These are phyloP conservation scores for Polyommatus iphigenia DNA, from an alignment of 2,888 invertebrate species.

Conservation along the genomic window DNA sequence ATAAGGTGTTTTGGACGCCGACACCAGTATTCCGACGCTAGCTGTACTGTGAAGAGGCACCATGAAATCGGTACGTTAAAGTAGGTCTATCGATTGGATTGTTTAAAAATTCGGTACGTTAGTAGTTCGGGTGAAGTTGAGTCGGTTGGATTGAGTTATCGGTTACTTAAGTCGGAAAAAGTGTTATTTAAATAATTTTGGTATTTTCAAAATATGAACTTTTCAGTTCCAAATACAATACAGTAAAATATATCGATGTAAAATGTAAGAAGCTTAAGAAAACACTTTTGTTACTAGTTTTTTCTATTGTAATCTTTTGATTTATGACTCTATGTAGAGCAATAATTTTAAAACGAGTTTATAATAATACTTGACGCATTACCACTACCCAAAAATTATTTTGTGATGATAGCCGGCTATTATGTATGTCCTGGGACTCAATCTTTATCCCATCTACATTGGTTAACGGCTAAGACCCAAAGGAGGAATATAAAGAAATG, in stretches of 20 bases:
- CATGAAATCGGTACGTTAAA: constrained; percentile 72
- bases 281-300: not conserved
- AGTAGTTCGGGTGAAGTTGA: not conserved
- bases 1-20: constrained; percentile 53
- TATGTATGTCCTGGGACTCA: too few species aligned
- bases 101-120: not conserved
- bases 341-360: not conserved
- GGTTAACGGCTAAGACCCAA: too few species aligned
- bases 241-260: not conserved
- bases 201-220: too few species aligned
- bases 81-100: not conserved
- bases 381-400: too few species aligned
- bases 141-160: not conserved
- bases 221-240: too few species aligned
- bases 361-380: not conserved
- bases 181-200: too few species aligned
- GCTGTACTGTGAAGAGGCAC: constrained; percentile 51
- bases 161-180: not conserved
- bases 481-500: too few species aligned
- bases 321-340: not conserved
- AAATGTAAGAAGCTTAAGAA: not conserved
- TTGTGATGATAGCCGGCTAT: too few species aligned
- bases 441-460: too few species aligned
- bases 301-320: not conserved
- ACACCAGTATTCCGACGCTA: constrained; percentile 60